Conservation (phyloP, 1,140 invertebrate species). For the Lucilia cuprina region DNA sequence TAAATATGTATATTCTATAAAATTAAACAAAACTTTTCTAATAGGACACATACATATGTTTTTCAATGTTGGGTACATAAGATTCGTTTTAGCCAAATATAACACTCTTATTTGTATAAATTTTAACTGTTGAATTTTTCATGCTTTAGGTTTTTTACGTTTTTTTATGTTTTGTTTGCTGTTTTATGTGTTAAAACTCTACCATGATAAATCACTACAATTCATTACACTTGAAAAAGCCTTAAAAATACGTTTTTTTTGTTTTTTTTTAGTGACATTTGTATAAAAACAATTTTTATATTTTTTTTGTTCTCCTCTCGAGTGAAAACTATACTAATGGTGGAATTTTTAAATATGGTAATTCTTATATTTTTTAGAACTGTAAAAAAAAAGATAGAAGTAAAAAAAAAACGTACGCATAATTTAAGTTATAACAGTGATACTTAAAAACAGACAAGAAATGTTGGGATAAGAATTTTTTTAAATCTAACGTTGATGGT, state of each 20-base stretch:
- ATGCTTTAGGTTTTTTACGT: neutral
- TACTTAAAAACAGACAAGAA: neutral
- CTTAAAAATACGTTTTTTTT: slow-evolving; percentile 3
- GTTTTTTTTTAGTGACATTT: neutral
- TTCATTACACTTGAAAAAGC: slow-evolving; percentile 15
- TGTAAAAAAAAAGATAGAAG: neutral
- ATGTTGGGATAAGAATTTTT: no score
- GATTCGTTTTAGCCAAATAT: no score
- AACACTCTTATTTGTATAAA: no score
- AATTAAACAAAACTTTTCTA: no score
- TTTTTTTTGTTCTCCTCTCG: neutral
- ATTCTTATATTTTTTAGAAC: neutral
- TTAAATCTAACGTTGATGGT: no score
- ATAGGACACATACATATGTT: no score
- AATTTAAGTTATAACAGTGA: neutral
- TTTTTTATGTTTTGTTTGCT: neutral
- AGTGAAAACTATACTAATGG: neutral
- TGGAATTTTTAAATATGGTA: neutral
- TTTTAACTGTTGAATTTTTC: neutral
- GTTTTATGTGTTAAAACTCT: neutral
- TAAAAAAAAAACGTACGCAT: neutral
- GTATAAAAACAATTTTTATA: neutral
- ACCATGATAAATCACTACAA: slow-evolving; percentile 17
- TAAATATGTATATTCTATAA: no score
- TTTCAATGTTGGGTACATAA: no score